phyloP scores from a whole-genome alignment of 2,113 vertebrate genomes.

The Setophaga coronata region DNA sequence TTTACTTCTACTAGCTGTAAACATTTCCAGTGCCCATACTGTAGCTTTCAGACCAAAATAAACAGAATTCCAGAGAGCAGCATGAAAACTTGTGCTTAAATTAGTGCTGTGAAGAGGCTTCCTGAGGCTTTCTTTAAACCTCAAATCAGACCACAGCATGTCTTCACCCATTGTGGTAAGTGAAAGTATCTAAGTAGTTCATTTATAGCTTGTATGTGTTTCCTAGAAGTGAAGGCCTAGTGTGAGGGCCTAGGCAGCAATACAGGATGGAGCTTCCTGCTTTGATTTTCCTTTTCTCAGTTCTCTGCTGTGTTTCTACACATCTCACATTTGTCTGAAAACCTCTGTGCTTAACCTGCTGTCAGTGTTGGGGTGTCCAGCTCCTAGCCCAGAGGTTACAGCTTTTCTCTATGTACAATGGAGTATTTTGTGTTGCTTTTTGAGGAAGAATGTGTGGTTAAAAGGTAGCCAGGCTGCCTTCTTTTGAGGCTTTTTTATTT shows the following conservation, averaged over 20 bases:
- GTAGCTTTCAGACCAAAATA: slow-evolving; percentile 44
- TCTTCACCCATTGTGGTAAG: slow-evolving; percentile 49
- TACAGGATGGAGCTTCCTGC: background rate
- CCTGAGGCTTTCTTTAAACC: slow-evolving; percentile 52
- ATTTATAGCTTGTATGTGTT: slow-evolving; percentile 22
- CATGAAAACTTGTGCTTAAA: slow-evolving; percentile 28
- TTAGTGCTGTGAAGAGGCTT: slow-evolving; percentile 23
- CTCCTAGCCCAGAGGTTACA: background rate
- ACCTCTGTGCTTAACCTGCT: background rate
- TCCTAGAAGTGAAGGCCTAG: slow-evolving; percentile 27
- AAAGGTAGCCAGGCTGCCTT: background rate
- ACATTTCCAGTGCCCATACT: slow-evolving; percentile 23
- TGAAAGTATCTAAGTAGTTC: slow-evolving; percentile 13
- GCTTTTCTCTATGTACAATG: background rate
- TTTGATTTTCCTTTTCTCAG: background rate
- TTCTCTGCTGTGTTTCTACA: background rate
- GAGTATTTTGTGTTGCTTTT: background rate
- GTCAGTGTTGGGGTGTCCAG: rapidly evolving
- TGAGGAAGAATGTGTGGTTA: background rate
- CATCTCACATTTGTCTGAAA: background rate
- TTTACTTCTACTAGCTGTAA: slow-evolving; percentile 38
- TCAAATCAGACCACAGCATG: slow-evolving; percentile 54
- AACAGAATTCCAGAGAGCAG: slow-evolving; percentile 35
- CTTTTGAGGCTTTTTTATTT: background rate
- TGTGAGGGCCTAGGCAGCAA: background rate